Percentiles rank a stretch among this genome's conserved stretches.
Conservation (phyloP, 1,140 invertebrate species). For the Drosophila rufa region DNA sequence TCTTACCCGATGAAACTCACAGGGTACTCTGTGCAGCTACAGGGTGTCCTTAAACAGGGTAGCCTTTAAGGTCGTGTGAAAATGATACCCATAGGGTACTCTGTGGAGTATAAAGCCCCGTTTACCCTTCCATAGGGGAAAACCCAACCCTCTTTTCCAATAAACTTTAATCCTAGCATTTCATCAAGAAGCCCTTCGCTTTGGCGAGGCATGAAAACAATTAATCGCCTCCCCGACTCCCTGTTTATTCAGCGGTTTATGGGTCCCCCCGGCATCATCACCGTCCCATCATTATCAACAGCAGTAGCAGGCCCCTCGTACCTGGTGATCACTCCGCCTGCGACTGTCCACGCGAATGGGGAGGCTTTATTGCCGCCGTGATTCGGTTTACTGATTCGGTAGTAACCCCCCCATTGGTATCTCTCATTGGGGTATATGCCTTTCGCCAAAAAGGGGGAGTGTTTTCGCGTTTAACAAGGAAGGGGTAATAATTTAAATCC, state of each 20-base stretch:
- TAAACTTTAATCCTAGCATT: background rate
- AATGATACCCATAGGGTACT: too few relatives aligned
- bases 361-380: conserved; percentile 36
- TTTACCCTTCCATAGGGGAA: background rate
- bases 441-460: background rate
- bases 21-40: background rate
- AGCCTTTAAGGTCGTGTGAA: too few relatives aligned
- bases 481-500: background rate
- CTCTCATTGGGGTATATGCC: conserved; percentile 1
- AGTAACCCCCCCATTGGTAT: too few relatives aligned
- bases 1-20: too few relatives aligned
- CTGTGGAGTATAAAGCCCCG: too few relatives aligned
- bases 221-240: conserved; percentile 8
- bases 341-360: conserved; percentile 58
- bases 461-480: background rate
- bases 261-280: conserved; percentile 2
- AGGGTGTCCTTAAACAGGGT: background rate
- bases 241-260: conserved; percentile 35
- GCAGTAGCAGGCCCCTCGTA: conserved; percentile 14
- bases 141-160: background rate
- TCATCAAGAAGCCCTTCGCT: background rate
- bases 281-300: background rate
- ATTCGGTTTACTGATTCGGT: conserved; percentile 36
- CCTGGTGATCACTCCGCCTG: conserved; percentile 55
- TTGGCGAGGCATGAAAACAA: conserved; percentile 26